Evolutionary conservation across 2,113 vertebrate species (phyloP).

Genomic region (Bubalus kerabau): DNA sequence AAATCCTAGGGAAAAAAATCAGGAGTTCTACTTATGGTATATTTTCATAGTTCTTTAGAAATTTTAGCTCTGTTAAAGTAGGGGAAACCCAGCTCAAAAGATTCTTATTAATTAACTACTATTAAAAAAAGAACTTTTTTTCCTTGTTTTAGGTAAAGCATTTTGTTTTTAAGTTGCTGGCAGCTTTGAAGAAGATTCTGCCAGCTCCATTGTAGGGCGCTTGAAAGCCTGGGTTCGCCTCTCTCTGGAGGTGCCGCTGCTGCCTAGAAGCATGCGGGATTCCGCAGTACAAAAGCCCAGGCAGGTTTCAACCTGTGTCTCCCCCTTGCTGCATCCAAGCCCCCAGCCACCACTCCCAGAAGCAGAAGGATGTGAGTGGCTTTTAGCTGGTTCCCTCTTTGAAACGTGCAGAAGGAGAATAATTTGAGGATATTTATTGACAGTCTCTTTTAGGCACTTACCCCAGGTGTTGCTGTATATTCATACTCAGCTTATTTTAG

Average conservation of each 20-base stretch:
- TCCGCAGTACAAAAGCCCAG: slow-evolving; percentile 53
- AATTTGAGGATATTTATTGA: slow-evolving; percentile 52
- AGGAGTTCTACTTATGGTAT: not conserved
- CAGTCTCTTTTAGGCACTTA: slow-evolving; percentile 32
- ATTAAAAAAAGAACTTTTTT: not conserved
- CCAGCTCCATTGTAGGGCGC: slow-evolving; percentile 27
- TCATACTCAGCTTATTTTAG: not conserved
- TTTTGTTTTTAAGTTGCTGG: not conserved
- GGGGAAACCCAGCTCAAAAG: not conserved
- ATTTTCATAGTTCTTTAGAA: not conserved
- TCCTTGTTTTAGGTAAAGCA: slow-evolving; percentile 20
- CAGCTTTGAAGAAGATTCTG: slow-evolving; percentile 41
- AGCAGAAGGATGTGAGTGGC: slow-evolving; percentile 48
- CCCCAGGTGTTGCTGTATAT: slow-evolving; percentile 55
- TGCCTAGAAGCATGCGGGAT: slow-evolving; percentile 45
- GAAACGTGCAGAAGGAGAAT: not conserved
- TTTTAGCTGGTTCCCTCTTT: slow-evolving; percentile 37
- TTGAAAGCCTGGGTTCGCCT: slow-evolving; percentile 24
- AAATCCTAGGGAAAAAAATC: not conserved
- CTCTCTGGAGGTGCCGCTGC: slow-evolving; percentile 27
- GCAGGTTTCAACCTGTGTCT: slow-evolving; percentile 35
- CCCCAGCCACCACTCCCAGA: slow-evolving; percentile 1
- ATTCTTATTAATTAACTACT: not conserved
- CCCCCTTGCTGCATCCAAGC: slow-evolving; percentile 49
- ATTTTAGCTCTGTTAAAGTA: not conserved